A percentile compares a stretch with the other conserved stretches of the same genome.
Conservation (phyloP, 2,797 vertebrate genomes). For the Vireo griseus region DNA sequence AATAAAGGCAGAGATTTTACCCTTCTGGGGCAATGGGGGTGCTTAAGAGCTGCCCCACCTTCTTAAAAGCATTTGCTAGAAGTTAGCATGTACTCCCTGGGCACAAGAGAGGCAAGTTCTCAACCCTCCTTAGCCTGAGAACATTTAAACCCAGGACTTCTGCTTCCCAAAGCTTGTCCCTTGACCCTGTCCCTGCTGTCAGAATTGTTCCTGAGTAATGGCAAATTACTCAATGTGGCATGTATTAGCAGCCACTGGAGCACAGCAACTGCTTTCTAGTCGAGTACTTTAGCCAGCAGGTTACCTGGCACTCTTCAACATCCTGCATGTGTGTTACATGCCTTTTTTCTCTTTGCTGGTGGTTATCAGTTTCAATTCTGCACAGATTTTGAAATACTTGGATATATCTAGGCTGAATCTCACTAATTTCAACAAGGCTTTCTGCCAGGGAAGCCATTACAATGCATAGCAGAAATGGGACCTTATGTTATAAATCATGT, state of each 20-base stretch:
- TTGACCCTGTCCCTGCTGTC: not conserved
- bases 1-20: not conserved
- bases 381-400: not conserved
- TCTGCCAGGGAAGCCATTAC: not conserved
- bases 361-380: not conserved
- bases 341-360: not conserved
- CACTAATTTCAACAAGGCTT: not conserved
- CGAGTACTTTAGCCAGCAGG: not conserved
- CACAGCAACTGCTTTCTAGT: not conserved
- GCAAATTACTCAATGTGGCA: not conserved
- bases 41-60: not conserved
- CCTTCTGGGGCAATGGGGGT: rapidly evolving
- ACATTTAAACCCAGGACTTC: not conserved
- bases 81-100: not conserved
- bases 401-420: not conserved
- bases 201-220: not conserved
- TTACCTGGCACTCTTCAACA: not conserved
- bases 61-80: not conserved
- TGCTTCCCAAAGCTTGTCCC: not conserved
- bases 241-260: not conserved
- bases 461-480: not conserved
- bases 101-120: not conserved
- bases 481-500: not conserved
- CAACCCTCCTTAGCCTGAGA: not conserved
- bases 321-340: not conserved